phyloP scores from a whole-genome alignment of 1,140 invertebrate genomes.

The Zaprionus africanus region DNA sequence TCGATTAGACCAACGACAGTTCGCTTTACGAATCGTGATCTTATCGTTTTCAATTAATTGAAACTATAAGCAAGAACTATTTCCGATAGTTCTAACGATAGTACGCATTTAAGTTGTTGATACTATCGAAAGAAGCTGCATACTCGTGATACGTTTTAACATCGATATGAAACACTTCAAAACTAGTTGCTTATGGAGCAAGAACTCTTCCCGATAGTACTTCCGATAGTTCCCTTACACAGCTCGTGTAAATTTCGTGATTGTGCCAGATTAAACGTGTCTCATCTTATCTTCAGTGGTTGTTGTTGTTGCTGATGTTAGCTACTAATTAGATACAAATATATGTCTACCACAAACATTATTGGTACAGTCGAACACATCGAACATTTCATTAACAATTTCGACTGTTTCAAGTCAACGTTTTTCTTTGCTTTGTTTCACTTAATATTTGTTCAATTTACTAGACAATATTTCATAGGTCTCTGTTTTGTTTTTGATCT shows the following conservation, averaged over 20 bases:
- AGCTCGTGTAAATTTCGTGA: neutral
- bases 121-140: neutral
- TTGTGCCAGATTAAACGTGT: slow-evolving; percentile 11
- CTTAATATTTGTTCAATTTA: slow-evolving; percentile 3
- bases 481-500: neutral
- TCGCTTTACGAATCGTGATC: neutral
- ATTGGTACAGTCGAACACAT: slow-evolving; percentile 17
- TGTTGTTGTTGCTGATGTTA: slow-evolving; percentile 19
- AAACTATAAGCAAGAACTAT: too few species aligned
- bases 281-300: neutral
- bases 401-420: slow-evolving; percentile 13
- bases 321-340: slow-evolving; percentile 40
- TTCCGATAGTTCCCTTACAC: neutral
- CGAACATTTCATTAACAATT: slow-evolving; percentile 12
- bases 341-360: slow-evolving; percentile 30
- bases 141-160: too few species aligned
- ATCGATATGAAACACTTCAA: neutral
- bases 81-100: neutral
- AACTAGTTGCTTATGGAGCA: neutral
- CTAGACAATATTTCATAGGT: slow-evolving; percentile 22
- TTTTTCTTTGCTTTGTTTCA: slow-evolving; percentile 1
- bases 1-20: neutral
- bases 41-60: too few species aligned
- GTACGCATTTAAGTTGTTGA: neutral
- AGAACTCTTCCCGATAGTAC: neutral